Evolutionary conservation across 2,797 vertebrate species (phyloP), one percentile per base, ranked within the genome.

Genomic region (Cossypha polioptera): DNA sequence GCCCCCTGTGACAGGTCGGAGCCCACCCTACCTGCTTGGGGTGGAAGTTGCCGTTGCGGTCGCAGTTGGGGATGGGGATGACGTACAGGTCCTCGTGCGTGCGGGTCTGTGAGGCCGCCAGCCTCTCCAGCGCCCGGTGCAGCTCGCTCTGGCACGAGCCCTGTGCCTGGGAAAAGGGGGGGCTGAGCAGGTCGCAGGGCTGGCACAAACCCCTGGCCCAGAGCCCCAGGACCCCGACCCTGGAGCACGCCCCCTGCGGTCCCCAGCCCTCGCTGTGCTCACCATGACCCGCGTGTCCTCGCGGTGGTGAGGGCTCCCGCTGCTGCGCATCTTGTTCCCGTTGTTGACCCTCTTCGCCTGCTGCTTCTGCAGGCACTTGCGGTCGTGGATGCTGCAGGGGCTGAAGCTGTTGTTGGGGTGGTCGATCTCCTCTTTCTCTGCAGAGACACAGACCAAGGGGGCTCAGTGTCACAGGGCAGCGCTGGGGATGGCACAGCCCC

Each of bases 31-130:
- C 99, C 99, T 99, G 99, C 93, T 99, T 99, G 58, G 98, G 97
- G 63, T 99, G 99, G 97, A 99, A 99, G 94, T 99, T 98, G 96
- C 99, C 99, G 0, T 99, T 99, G 90, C 98, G 99, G 98, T 99
- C 99, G 72, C 99, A 99, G 98, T 99, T 99, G 92, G 99, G 99
- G 85, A 99, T 99, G 83, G 99, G 99, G 96, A 99, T 99, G 71
- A 98, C 98, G 22, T 99, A 99, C 89, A 99, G 98, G 81, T 99
- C 99, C 55, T 99, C 99, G 0, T 99, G 99, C 2, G 99, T 99
- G 59, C 99, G 98, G 83, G 97, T 98, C 91, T 98, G 99, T 0
- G 98, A 98, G 67, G 98, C 98, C 4, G 98, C 98, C 97, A 99
- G 94, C 69, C 98, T 97, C 96, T 99, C 99, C 97, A 99, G 81